Evolutionary conservation across 2,113 vertebrate genomes (phyloP).

Genomic region (Columba livia): DNA sequence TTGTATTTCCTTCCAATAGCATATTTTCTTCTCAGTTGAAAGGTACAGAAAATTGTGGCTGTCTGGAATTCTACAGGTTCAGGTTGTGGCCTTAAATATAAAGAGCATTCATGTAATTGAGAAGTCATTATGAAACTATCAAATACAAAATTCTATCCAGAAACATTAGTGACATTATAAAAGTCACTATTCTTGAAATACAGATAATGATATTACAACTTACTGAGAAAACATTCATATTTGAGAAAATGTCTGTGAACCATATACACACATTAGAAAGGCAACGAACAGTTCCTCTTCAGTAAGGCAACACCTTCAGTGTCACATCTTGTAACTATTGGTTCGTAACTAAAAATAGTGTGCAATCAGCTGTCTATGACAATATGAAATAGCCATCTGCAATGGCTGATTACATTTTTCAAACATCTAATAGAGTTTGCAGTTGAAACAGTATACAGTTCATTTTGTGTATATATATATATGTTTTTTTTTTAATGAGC

Average conservation of each 20-base stretch:
- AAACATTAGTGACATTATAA: background rate
- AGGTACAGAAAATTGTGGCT: background rate
- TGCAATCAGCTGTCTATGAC: background rate
- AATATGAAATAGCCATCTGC: background rate
- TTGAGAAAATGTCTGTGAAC: background rate
- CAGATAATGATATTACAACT: background rate
- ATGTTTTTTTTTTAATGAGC: background rate
- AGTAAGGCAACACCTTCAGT: background rate
- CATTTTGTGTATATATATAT: background rate
- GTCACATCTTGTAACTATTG: background rate
- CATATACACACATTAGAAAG: background rate
- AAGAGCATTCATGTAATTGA: background rate
- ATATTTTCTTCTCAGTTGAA: background rate
- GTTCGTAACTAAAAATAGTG: background rate
- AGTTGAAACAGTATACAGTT: background rate
- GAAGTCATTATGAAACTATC: background rate
- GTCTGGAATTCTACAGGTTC: background rate
- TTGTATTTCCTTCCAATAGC: background rate
- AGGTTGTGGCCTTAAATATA: background rate
- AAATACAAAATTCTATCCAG: background rate
- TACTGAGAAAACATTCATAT: background rate
- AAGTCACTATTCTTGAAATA: background rate
- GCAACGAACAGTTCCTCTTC: background rate
- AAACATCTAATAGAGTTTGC: background rate
- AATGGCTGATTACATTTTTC: background rate